A percentile compares a stretch with the other conserved stretches of the same genome.
Evolutionary conservation across 1,140 invertebrate genomes (phyloP).

Genomic region (Contarinia nasturtii): DNA sequence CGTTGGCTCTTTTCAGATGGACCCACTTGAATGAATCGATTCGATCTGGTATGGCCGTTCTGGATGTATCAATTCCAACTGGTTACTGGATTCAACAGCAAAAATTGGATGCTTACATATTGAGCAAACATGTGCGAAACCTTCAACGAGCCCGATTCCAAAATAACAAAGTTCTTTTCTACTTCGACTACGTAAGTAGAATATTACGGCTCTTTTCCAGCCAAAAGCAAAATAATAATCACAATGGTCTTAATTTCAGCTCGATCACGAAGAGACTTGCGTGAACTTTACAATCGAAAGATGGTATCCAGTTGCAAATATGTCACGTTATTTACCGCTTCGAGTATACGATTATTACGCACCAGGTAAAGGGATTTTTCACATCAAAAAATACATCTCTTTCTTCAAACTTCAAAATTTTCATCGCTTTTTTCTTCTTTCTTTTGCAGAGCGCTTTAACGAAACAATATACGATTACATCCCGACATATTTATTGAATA

Average conservation of each 20-base stretch:
- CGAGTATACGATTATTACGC: conserved; percentile 92
- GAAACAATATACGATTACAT: conserved; percentile 82
- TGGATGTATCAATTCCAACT: conserved; percentile 81
- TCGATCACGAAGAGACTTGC: conserved; percentile 67
- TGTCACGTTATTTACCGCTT: conserved; percentile 78
- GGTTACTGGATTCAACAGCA: conserved; percentile 89
- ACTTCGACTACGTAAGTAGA: conserved; percentile 75
- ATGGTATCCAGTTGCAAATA: conserved; percentile 92
- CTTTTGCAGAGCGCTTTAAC: conserved; percentile 74
- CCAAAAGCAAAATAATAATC: no score
- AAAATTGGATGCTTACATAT: conserved; percentile 65
- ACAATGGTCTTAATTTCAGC: conserved; percentile 25
- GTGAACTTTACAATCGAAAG: conserved; percentile 82
- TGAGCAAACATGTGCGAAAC: conserved; percentile 49
- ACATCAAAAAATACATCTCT: conserved; percentile 1
- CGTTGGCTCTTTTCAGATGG: conserved; percentile 38
- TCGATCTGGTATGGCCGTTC: conserved; percentile 75
- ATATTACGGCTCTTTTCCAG: neutral
- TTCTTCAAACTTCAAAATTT: neutral
- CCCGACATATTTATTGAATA: conserved; percentile 74
- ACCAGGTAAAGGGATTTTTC: conserved; percentile 44
- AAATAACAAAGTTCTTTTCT: conserved; percentile 73
- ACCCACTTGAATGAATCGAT: conserved; percentile 52
- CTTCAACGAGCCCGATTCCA: conserved; percentile 68
- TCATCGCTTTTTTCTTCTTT: conserved; percentile 3